Percentiles rank a stretch among this genome's conserved stretches.
Conservation (phyloP, 2,113 vertebrate genomes). For the Pollimyrus isidori region DNA sequence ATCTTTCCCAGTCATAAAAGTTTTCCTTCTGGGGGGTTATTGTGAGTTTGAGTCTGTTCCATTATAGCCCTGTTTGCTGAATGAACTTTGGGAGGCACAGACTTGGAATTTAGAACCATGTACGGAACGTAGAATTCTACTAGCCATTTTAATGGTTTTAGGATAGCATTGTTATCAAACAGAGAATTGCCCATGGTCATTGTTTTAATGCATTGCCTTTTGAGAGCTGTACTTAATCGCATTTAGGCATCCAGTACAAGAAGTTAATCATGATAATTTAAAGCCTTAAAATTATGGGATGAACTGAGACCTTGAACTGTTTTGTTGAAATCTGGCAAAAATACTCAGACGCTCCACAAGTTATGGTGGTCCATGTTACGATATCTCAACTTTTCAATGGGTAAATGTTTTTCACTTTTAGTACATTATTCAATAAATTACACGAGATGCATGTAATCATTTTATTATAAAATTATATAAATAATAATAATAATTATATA, state of each 20-base stretch:
- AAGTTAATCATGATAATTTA: not conserved
- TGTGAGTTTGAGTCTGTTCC: conserved; percentile 13
- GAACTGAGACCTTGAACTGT: not conserved
- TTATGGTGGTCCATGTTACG: too few relatives aligned
- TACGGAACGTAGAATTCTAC: not conserved
- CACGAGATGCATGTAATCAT: too few relatives aligned
- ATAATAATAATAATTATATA: too few relatives aligned
- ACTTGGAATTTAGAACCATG: not conserved
- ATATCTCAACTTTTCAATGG: too few relatives aligned
- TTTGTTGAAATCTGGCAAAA: not conserved
- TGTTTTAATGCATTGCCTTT: not conserved
- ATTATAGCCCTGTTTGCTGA: not conserved
- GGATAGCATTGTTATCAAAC: not conserved
- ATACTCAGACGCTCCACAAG: not conserved
- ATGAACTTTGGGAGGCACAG: not conserved
- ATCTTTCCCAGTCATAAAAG: conserved; percentile 16
- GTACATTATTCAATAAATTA: too few relatives aligned
- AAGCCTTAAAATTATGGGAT: not conserved
- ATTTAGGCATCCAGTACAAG: not conserved
- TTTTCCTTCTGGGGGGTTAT: conserved; percentile 21
- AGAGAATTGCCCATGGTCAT: not conserved
- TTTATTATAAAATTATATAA: too few relatives aligned
- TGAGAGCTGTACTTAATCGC: not conserved
- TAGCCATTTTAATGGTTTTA: not conserved
- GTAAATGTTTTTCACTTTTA: too few relatives aligned